A percentile compares a stretch with the other conserved stretches of the same genome.
phyloP scores from a whole-genome alignment of 2,113 vertebrate genomes.

The Anser cygnoides region DNA sequence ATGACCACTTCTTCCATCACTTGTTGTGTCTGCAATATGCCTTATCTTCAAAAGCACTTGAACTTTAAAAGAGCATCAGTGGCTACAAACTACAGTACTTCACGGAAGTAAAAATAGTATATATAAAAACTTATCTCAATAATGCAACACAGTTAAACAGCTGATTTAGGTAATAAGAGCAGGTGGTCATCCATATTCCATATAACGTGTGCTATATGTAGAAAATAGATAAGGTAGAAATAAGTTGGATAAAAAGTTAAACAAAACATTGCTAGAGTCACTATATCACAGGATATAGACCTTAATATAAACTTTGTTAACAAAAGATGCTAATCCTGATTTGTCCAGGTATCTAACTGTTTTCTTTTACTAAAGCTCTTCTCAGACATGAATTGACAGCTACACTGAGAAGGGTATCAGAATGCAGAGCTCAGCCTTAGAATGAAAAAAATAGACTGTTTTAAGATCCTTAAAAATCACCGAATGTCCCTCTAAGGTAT shows the following conservation, averaged over 20 bases:
- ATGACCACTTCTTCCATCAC: slow-evolving; percentile 28
- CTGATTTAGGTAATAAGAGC: background rate
- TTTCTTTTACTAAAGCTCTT: background rate
- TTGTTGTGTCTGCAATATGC: background rate
- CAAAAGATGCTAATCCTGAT: background rate
- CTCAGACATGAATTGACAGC: background rate
- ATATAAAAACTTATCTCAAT: background rate
- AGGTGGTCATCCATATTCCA: background rate
- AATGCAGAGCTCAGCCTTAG: background rate
- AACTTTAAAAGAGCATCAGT: slow-evolving; percentile 21
- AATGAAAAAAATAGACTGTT: background rate
- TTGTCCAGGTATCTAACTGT: background rate
- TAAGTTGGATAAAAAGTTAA: background rate
- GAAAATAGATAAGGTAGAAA: background rate
- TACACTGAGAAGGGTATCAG: background rate
- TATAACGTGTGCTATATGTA: background rate
- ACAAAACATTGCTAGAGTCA: background rate
- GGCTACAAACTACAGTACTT: background rate
- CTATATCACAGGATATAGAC: background rate
- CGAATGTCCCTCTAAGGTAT: background rate
- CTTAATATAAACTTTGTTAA: background rate
- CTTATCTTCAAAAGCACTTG: slow-evolving; percentile 57
- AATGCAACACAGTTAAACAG: slow-evolving; percentile 4
- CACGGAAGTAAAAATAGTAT: background rate
- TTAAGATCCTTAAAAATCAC: background rate